Base-by-base conservation (phyloP, 2,888 invertebrate genomes). In the Unio delphinus region DNA sequence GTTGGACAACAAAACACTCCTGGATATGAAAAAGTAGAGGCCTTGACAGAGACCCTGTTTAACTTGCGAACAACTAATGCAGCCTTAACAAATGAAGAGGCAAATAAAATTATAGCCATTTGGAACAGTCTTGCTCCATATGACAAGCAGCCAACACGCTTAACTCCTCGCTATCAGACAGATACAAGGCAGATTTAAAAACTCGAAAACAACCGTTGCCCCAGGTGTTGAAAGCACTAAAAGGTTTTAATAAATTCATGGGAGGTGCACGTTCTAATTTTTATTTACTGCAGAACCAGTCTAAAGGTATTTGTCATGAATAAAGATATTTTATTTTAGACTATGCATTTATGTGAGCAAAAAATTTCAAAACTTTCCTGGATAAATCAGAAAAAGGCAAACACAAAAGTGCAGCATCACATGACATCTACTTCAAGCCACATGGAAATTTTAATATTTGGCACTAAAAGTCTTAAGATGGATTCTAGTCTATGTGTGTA, bases 181-280 rank as follows among this genome's bases (percentile, higher is more conserved):
- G 30, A 59, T 30, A 15, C 54, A 59, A 55, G 72, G 68, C 4
- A 55, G 72, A 34, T 75, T 75, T 64, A 75, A 64, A 57, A 34
- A 18, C 18, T 55, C 64, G 55, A 69, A 66, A 34, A 30, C 55
- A 1, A 63, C 61, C 18, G 62, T 67, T 56, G 68, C 56, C 1
- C 72, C 71, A 18, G 74, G 71, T 15, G 67, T 67, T 34, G 69
- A 72, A 23, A 67, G 64, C 55, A 55, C 61, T 1, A 68, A 67
- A 26, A 71, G 74, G 74, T 68, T 30, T 11, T 26, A 56, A n/a
- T 20, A 60, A 20, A 30, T 30, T 30, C 5, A 23, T 23, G 23
- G 23, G 23, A 23, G 23, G 23, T 23, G 23, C 23, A 23, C 23
- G 23, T 23, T 23, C 23, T 23, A 23, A 23, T 23, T 23, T 23